Evolutionary conservation across 92 coral and sea anemone species (phyloP), one percentile per base, ranked within the genome.

Genomic region (Hydrozoanthus gracilis): DNA sequence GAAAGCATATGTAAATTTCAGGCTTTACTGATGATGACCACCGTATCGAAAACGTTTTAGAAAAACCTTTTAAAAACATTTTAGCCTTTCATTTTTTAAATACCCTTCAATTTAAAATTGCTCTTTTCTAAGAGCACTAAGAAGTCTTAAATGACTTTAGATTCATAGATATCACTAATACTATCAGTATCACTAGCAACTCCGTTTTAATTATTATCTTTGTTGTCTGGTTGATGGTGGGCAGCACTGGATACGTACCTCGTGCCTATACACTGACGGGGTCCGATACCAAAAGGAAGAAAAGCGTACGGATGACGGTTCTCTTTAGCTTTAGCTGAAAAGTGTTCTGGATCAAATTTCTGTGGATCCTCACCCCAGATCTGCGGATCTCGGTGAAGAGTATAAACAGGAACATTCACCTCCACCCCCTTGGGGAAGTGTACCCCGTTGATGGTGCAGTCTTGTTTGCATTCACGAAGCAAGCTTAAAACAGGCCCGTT

Each of bases 321-420:
- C 45, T 61, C 88, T 61, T 87, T 93, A 1, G 96, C 94, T 10
- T 93, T 91, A 0, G 92, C 78, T 4, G 94, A 85, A 66, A 93
- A 92, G 77, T 92, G 91, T 10, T 91, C 93, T 10, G 96, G 96
- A 76, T 93, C 86, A 73, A 93, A 93, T 68, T 86, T 89, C 61
- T 74, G 73, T 7, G 96, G 92, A 17, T 91, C 79, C 8, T 91
- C 87, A n/a, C 84, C 84, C 96, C 96, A 93, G 46, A 82, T 51
- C 47, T 93, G 88, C 13, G 96, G 96, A 70, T 93, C 93, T 62
- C 96, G 92, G 65, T 93, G 96, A n/a, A 93, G 82, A 11, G 80
- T 76, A 56, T 91, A 93, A 13, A 64, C 48, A 3, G 93, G 93
- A 8, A 93, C 73, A 50, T 61, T 83, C 45, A 93, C 78, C 15